Percentiles rank a stretch among this genome's conserved stretches.
These are phyloP conservation scores for Catharus ustulatus DNA, from an alignment of 2,797 vertebrate genomes.

Conservation along the genomic window DNA sequence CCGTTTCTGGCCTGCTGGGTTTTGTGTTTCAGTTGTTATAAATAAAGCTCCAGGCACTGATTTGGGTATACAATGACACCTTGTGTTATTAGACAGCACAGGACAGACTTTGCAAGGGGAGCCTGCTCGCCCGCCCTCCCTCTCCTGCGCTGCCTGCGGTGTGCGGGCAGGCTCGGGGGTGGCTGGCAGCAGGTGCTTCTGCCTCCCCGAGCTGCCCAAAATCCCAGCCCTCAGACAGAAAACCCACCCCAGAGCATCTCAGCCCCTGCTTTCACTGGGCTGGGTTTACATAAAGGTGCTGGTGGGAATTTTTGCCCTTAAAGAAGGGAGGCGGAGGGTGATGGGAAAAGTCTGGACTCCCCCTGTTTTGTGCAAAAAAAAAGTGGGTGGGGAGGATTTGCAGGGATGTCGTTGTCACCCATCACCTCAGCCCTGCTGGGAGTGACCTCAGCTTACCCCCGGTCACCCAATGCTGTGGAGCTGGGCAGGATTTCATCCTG, in stretches of 20 bases:
- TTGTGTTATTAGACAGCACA: slow-evolving; percentile 75
- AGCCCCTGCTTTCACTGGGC: background rate
- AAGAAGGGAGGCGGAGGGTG: background rate
- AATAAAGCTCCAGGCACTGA: slow-evolving; percentile 77
- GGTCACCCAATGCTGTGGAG: accelerated
- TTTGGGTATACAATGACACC: slow-evolving; percentile 85
- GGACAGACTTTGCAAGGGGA: slow-evolving; percentile 69
- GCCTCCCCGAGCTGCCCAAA: background rate
- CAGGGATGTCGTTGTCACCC: background rate
- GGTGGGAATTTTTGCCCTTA: background rate
- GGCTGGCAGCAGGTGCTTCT: slow-evolving; percentile 30
- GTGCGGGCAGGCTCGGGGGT: background rate
- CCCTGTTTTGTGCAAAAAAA: background rate
- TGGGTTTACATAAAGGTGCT: background rate
- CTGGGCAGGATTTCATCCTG: background rate
- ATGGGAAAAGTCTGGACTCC: background rate
- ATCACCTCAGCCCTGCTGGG: background rate
- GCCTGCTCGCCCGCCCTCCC: background rate
- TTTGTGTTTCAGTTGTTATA: slow-evolving; percentile 79
- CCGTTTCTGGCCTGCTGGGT: slow-evolving; percentile 65
- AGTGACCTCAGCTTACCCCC: background rate
- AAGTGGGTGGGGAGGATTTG: background rate
- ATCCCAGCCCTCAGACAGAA: background rate
- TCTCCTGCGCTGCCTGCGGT: background rate
- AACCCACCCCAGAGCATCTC: background rate